Conservation (phyloP, 1,140 invertebrate species). For the Lepidurus arcticus region DNA sequence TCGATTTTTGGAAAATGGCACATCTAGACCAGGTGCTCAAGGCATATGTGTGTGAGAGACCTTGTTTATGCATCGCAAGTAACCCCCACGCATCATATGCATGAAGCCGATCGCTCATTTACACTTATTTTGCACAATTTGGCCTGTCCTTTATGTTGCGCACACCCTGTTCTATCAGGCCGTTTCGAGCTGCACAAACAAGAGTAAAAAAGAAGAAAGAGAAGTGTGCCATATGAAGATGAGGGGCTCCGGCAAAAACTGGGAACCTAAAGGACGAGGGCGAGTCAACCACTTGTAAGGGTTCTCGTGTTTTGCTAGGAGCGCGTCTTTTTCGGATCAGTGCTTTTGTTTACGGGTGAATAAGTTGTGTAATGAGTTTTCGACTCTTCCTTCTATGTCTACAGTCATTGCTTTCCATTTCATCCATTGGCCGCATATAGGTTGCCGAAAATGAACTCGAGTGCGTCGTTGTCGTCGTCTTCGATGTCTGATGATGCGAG, state of each 20-base stretch:
- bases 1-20: constrained; percentile 17
- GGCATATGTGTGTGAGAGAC: neutral
- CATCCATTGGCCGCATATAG: neutral
- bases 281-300: constrained; percentile 21
- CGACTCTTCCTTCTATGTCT: neutral
- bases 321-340: neutral
- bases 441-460: neutral
- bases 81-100: neutral
- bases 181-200: neutral
- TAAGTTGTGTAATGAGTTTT: neutral
- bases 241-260: neutral
- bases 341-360: neutral
- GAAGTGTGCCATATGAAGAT: neutral
- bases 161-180: neutral
- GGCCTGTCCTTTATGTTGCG: neutral
- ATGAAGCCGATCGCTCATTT: constrained; percentile 10
- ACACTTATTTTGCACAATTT: constrained; percentile 19
- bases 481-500: neutral
- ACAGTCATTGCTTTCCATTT: neutral
- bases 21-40: constrained; percentile 7
- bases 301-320: neutral
- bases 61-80: constrained; percentile 8
- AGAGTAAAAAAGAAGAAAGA: neutral
- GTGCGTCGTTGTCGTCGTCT: constrained; percentile 5
- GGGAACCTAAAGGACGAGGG: neutral